phyloP scores from a whole-genome alignment of 2,797 vertebrate genomes.

The Melanogrammus aeglefinus region DNA sequence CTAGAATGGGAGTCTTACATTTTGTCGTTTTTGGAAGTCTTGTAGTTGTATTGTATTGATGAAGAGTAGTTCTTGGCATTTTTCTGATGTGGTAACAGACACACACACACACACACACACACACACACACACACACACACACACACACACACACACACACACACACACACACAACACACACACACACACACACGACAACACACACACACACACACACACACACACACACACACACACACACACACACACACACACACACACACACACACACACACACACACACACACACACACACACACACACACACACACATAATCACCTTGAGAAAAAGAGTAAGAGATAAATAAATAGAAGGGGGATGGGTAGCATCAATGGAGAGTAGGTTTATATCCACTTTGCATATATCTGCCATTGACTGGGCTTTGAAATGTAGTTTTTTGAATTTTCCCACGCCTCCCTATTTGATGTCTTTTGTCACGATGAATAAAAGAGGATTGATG shows the following conservation, averaged over 20 bases:
- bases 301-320: background rate
- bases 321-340: background rate
- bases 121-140: background rate
- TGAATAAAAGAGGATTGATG: conserved; percentile 69
- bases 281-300: background rate
- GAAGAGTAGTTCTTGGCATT: background rate
- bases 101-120: background rate
- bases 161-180: background rate
- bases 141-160: background rate
- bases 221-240: background rate
- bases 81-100: background rate
- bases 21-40: background rate
- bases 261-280: background rate
- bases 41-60: background rate
- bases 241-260: background rate
- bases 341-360: background rate
- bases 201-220: background rate
- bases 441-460: conserved; percentile 68
- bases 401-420: conserved; percentile 63
- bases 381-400: conserved; percentile 61
- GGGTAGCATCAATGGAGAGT: conserved; percentile 15
- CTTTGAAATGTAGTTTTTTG: conserved; percentile 62
- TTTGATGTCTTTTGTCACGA: conserved; percentile 70
- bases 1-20: background rate
- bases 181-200: background rate